phyloP scores from a whole-genome alignment of 2,888 invertebrate species.

The Zele albiditarsus region DNA sequence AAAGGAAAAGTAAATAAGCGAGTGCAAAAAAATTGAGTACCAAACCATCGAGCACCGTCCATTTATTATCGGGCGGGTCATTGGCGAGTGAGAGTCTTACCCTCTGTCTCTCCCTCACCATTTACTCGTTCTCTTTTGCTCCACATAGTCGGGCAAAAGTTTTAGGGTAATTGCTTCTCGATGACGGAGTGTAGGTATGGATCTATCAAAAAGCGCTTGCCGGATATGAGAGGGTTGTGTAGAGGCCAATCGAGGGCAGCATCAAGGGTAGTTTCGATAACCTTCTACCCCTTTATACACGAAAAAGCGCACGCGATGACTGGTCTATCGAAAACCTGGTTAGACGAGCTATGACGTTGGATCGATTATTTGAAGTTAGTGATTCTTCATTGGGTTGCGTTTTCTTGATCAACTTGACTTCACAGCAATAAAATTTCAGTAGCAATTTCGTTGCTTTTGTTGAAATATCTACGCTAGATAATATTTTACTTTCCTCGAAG shows the following conservation, averaged over 20 bases:
- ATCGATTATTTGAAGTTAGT: slow-evolving; percentile 61
- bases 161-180: slow-evolving; percentile 46
- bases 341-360: slow-evolving; percentile 55
- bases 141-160: slow-evolving; percentile 32
- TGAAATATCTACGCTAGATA: too few species aligned
- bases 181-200: slow-evolving; percentile 23
- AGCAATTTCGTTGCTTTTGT: too few species aligned
- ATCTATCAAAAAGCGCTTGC: slow-evolving; percentile 29
- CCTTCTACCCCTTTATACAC: not conserved
- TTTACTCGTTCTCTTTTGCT: slow-evolving; percentile 18
- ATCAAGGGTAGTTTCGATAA: not conserved
- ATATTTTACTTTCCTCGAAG: too few species aligned
- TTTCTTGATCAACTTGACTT: not conserved
- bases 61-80: slow-evolving; percentile 24
- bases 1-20: not conserved
- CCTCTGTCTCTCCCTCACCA: not conserved
- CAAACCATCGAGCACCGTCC: not conserved
- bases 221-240: slow-evolving; percentile 29
- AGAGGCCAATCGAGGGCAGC: slow-evolving; percentile 24
- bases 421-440: not conserved
- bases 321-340: slow-evolving; percentile 52
- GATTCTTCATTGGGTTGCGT: slow-evolving; percentile 15
- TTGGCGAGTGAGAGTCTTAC: slow-evolving; percentile 16
- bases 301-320: slow-evolving; percentile 51
- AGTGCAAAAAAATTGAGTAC: slow-evolving; percentile 25